Conservation (phyloP, 2,797 vertebrate genomes). For the Borostomias antarcticus region DNA sequence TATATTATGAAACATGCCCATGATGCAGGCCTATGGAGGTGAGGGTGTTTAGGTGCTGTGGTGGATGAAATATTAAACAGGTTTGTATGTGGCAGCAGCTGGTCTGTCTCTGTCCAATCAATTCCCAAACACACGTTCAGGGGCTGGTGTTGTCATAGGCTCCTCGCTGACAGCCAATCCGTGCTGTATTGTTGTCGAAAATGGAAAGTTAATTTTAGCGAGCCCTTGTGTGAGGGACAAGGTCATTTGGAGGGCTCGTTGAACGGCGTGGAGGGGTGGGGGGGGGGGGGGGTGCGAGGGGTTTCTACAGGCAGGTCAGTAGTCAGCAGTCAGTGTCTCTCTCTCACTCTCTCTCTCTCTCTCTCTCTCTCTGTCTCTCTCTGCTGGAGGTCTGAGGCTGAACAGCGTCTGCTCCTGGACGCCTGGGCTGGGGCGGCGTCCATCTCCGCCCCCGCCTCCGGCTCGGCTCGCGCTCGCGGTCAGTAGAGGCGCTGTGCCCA, state of each 20-base stretch:
- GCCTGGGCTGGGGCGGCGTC: background rate
- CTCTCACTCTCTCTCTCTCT: too few relatives aligned
- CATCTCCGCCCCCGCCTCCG: too few relatives aligned
- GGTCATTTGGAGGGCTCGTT: conserved; percentile 52
- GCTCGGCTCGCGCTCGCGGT: too few relatives aligned
- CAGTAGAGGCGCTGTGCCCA: too few relatives aligned
- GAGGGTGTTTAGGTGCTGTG: conserved; percentile 9
- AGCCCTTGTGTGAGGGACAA: conserved; percentile 41
- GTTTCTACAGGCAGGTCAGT: background rate
- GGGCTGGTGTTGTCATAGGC: conserved; percentile 26
- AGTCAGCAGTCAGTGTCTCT: too few relatives aligned
- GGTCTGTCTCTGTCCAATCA: conserved; percentile 30
- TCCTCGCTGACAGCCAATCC: conserved; percentile 43
- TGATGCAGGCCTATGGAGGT: background rate
- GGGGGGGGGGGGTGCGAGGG: background rate
- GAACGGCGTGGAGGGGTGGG: background rate
- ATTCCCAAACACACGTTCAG: conserved; percentile 24
- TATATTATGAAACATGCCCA: background rate
- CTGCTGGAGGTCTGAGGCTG: background rate
- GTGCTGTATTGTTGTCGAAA: conserved; percentile 53
- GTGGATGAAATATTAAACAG: conserved; percentile 22
- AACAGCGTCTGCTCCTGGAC: background rate
- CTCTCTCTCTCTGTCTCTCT: background rate
- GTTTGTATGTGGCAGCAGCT: conserved; percentile 25
- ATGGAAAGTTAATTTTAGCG: conserved; percentile 52